Evolutionary conservation across 1,140 invertebrate species (phyloP).

Genomic region (Amyelois transitella): DNA sequence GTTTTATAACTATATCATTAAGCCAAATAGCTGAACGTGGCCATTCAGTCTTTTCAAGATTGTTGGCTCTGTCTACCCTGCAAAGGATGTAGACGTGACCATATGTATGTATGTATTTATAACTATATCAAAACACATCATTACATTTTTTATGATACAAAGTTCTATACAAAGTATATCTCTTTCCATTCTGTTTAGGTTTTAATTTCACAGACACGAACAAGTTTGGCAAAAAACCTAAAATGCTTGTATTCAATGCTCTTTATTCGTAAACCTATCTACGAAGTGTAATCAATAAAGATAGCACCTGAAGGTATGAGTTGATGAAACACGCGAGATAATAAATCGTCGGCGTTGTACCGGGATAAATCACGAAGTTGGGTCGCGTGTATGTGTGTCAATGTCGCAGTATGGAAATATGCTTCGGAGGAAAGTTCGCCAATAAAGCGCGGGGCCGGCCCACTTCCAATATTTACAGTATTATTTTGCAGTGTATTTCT

Average conservation of each 20-base stretch:
- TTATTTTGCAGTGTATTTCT: too few relatives aligned
- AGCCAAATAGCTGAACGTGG: too few relatives aligned
- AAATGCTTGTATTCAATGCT: background rate
- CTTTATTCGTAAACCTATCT: background rate
- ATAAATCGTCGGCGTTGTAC: background rate
- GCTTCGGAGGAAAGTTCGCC: constrained; percentile 4
- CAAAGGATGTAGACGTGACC: too few relatives aligned
- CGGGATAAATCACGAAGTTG: background rate
- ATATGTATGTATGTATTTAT: too few relatives aligned
- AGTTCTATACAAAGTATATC: too few relatives aligned
- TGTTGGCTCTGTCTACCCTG: too few relatives aligned
- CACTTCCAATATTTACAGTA: background rate
- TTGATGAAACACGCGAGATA: background rate
- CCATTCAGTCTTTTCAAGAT: too few relatives aligned
- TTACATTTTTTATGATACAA: too few relatives aligned
- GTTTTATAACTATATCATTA: too few relatives aligned
- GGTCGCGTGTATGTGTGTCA: background rate
- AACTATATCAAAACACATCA: too few relatives aligned
- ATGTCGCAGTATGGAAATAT: constrained; percentile 3
- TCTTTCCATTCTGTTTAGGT: too few relatives aligned
- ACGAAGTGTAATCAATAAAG: background rate
- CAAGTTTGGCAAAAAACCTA: background rate
- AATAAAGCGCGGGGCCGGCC: background rate
- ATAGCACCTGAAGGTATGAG: background rate
- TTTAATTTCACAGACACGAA: too few relatives aligned